phyloP scores from a whole-genome alignment of 1,140 invertebrate genomes.

The Drosophila sproati region DNA sequence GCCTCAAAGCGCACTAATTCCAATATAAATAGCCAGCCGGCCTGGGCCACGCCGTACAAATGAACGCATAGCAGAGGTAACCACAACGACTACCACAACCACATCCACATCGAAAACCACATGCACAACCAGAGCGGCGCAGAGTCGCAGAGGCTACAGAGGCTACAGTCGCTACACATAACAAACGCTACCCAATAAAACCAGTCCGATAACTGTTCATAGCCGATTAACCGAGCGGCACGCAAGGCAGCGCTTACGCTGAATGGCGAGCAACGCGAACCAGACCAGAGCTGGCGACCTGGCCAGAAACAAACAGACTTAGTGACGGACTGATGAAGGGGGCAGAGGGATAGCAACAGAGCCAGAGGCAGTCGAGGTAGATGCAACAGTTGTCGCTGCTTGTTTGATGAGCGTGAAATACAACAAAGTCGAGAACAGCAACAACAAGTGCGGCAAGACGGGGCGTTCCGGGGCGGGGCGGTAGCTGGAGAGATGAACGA shows the following conservation, averaged over 20 bases:
- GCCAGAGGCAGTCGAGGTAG: slow-evolving; percentile 29
- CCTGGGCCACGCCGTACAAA: neutral
- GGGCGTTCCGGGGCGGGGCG: slow-evolving; percentile 34
- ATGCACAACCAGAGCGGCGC: neutral
- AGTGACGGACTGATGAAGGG: neutral
- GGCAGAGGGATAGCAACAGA: neutral
- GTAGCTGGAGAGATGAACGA: slow-evolving; percentile 44
- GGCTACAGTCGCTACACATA: slow-evolving; percentile 52
- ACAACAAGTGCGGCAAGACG: slow-evolving; percentile 50
- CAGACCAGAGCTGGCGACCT: slow-evolving; percentile 34
- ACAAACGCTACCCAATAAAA: slow-evolving; percentile 73
- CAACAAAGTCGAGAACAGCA: slow-evolving; percentile 70
- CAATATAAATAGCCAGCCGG: slow-evolving; percentile 66
- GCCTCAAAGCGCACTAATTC: slow-evolving; percentile 72
- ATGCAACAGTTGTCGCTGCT: slow-evolving; percentile 73
- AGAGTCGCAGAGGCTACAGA: slow-evolving; percentile 2
- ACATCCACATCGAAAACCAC: neutral
- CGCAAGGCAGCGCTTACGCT: slow-evolving; percentile 51
- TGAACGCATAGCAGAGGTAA: slow-evolving; percentile 14
- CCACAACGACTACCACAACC: slow-evolving; percentile 9
- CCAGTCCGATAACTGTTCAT: slow-evolving; percentile 81
- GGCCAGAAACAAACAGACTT: neutral
- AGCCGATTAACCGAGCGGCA: slow-evolving; percentile 76
- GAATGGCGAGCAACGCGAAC: slow-evolving; percentile 33
- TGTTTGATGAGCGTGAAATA: slow-evolving; percentile 79